Conservation (phyloP, 2,113 vertebrate genomes). For the Pagrus major region DNA sequence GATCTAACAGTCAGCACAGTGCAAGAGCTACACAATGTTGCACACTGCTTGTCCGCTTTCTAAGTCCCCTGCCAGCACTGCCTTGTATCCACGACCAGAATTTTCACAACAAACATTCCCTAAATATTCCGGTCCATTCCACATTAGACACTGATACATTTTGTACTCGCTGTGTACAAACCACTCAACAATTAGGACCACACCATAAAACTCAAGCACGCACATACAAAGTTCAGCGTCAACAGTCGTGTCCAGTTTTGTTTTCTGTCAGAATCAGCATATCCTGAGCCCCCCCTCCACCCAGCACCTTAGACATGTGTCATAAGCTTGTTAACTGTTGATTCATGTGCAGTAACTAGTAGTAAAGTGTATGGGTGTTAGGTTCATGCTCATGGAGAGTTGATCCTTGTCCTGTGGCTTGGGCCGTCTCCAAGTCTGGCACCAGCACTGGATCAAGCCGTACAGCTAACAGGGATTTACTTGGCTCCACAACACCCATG, state of each 20-base stretch:
- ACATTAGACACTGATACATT: slow-evolving; percentile 35
- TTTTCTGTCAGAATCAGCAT: slow-evolving; percentile 43
- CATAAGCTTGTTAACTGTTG: slow-evolving; percentile 59
- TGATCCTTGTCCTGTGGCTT: slow-evolving; percentile 79
- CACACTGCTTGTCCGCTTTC: slow-evolving; percentile 16
- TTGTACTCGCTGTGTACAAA: slow-evolving; percentile 40
- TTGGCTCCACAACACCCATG: slow-evolving; percentile 71
- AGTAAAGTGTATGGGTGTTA: slow-evolving; percentile 71
- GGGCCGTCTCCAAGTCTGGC: slow-evolving; percentile 72
- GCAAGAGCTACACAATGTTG: background rate
- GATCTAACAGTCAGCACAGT: slow-evolving; percentile 37
- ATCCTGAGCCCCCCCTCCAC: slow-evolving; percentile 12
- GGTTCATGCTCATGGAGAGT: slow-evolving; percentile 64
- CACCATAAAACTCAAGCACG: slow-evolving; percentile 43
- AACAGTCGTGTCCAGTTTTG: slow-evolving; percentile 27
- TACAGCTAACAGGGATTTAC: slow-evolving; percentile 75
- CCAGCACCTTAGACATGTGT: slow-evolving; percentile 42
- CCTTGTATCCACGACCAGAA: slow-evolving; percentile 21
- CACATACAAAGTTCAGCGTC: slow-evolving; percentile 51
- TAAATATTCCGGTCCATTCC: slow-evolving; percentile 44
- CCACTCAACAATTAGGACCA: slow-evolving; percentile 53
- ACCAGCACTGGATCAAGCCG: slow-evolving; percentile 65
- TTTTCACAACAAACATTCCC: slow-evolving; percentile 48
- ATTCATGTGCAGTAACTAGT: slow-evolving; percentile 65
- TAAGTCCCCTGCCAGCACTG: background rate